Evolutionary conservation across 1,140 invertebrate species (phyloP), one percentile per base, ranked within the genome.

Genomic region (Conus ventricosus): DNA sequence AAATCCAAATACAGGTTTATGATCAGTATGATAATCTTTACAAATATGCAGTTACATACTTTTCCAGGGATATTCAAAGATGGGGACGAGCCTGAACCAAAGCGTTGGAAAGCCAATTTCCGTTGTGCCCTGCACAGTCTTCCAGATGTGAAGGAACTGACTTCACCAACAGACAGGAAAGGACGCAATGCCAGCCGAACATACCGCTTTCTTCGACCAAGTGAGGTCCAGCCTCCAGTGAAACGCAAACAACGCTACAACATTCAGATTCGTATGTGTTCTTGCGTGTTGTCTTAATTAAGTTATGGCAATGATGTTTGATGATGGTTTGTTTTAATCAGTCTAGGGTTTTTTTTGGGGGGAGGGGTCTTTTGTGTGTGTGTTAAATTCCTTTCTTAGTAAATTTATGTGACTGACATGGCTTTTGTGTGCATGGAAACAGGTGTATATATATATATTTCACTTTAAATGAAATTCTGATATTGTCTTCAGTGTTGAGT

Each of bases 71-170:
- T 89, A 54, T 91, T 88, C 75, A 90, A 87, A 84, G 90, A 91
- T 39, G 87, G 87, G 5, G 89, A 91, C 17, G 85, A 87, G 3
- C 91, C 92, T 67, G 90, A 92, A 63, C 92, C 92, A 4, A 94
- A 93, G 87, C 90, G 91, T 55, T 95, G 93, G 93, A 95, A 95
- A 85, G 94, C 94, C 2, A 95, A 94, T 71, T 95, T 95, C 84
- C 89, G 94, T 23, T 95, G 94, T 91, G 94, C 94, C 4, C 90
- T 95, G 15, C 93, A 94, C 90, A 94, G 93, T 90, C 88, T 95
- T 20, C 88, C 89, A 10, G 93, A 94, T 88, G 92, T 94, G 8
- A 87, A 90, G 57, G 92, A 93, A 89, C 81, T 92, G 10, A 90
- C 85, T 51, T 71, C 87, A 20, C 75, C 88, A 11, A 83, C 89